phyloP scores from a whole-genome alignment of 2,113 vertebrate species.

The Phalacrocorax carbo region DNA sequence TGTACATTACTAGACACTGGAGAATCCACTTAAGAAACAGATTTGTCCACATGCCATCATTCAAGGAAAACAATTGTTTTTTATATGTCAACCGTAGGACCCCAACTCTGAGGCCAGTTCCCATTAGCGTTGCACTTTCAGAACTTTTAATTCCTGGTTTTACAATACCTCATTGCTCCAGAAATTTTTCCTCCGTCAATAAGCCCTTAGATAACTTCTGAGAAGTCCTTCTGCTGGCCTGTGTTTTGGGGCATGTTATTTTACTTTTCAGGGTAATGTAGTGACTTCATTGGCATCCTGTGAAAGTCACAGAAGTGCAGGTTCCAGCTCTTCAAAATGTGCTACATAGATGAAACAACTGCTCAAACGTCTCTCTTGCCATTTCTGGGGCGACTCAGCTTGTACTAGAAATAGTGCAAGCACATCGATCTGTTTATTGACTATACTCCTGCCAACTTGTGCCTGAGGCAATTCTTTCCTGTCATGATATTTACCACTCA shows the following conservation, averaged over 20 bases:
- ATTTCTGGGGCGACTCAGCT: neutral
- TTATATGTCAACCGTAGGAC: neutral
- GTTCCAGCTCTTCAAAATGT: neutral
- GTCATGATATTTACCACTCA: neutral
- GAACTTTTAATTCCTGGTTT: neutral
- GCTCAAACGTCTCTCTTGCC: neutral
- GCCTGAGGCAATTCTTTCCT: neutral
- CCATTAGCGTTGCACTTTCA: neutral
- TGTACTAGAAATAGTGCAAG: neutral
- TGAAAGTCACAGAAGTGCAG: neutral
- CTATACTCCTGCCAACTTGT: neutral
- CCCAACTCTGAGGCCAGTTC: neutral
- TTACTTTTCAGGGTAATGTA: neutral
- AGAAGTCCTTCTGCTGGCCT: neutral
- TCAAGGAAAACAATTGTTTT: neutral
- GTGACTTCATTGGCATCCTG: neutral
- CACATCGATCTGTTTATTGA: neutral
- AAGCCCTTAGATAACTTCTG: neutral
- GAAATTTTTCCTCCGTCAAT: neutral
- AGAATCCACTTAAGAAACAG: neutral
- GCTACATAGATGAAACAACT: fast-evolving
- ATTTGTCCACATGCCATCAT: neutral
- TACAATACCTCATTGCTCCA: neutral
- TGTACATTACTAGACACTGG: fast-evolving
- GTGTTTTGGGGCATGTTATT: neutral